Evolutionary conservation across 2,888 invertebrate species (phyloP), one percentile per base, ranked within the genome.

Genomic region (Imbricaverruca yamaguchii): DNA sequence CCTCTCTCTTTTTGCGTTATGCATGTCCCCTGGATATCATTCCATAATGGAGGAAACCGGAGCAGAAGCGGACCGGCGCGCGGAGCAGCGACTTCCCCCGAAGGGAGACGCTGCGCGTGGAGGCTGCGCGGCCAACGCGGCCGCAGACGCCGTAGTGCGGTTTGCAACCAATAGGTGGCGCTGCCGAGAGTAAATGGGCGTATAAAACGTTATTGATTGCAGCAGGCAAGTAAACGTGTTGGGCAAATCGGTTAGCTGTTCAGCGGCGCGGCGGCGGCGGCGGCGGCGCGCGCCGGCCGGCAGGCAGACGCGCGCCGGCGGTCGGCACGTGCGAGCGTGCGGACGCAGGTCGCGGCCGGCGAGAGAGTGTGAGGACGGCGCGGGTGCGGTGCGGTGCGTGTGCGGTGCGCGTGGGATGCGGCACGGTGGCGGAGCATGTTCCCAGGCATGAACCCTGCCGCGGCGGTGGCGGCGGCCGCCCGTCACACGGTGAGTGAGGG

Each of bases 191-290:
- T 74, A 74, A 74, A 74, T 74, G 74, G 74, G 74, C 74, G 74
- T 53, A 74, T 74, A 39, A 74, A 74, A 74, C 53, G 74, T 74
- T 74, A 74, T 74, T 74, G 74, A 74, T 74, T 74, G 74, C 74
- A 74, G 18, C 53, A 53, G 74, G 74, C 74, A 74, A 74, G 74
- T 74, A 74, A 74, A 74, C 74, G 74, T 74, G 74, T 74, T 74
- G 74, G 74, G 74, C 74, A 74, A 74, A 74, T 74, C 74, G 74
- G 74, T 74, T 74, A 74, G 74, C 74, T 74, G 74, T 74, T 74
- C 53, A 74, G 74, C 74, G 74, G 21, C 10, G 39, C 39, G 39
- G 69, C 0, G 13, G n/a, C 67, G 67, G 12, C 69, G 39, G 53
- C 53, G 74, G 74, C 74, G 74, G 53, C 74, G 74, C 39, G 53